These are phyloP conservation scores for Thamnophis elegans DNA, from an alignment of 2,797 vertebrate genomes.

Conservation along the genomic window DNA sequence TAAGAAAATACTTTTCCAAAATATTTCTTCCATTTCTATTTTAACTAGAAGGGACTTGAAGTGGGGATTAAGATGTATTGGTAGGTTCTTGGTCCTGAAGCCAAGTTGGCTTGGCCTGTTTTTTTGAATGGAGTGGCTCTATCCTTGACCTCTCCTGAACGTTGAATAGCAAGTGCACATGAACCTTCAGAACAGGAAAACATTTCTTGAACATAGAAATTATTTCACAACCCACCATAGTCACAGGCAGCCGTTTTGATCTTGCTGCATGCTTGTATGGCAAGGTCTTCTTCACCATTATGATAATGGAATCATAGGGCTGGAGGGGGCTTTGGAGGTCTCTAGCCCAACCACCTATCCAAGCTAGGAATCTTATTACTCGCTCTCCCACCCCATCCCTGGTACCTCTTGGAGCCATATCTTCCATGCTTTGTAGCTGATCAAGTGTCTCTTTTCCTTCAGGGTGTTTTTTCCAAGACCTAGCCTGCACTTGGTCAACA, in stretches of 20 bases:
- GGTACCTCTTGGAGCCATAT: neutral
- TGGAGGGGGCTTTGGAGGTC: neutral
- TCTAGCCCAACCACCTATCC: neutral
- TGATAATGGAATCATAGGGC: neutral
- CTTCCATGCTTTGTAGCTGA: neutral
- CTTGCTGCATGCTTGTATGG: neutral
- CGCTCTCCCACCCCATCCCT: neutral
- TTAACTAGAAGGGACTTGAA: neutral
- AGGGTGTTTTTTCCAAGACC: neutral
- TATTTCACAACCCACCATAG: neutral
- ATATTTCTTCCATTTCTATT: neutral
- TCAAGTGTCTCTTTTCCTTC: slow-evolving; percentile 12
- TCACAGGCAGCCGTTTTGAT: neutral
- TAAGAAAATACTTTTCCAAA: neutral
- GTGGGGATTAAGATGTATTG: neutral
- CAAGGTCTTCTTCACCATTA: neutral
- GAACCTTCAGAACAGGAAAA: neutral
- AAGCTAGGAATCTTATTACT: neutral
- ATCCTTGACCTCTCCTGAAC: neutral
- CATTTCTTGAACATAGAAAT: neutral
- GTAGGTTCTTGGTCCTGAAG: neutral
- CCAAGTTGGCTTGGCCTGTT: neutral
- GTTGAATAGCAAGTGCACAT: neutral
- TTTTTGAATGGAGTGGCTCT: neutral
- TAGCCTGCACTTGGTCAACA: neutral